Conservation (phyloP, 2,113 vertebrate species). For the Peromyscus polionotus region DNA sequence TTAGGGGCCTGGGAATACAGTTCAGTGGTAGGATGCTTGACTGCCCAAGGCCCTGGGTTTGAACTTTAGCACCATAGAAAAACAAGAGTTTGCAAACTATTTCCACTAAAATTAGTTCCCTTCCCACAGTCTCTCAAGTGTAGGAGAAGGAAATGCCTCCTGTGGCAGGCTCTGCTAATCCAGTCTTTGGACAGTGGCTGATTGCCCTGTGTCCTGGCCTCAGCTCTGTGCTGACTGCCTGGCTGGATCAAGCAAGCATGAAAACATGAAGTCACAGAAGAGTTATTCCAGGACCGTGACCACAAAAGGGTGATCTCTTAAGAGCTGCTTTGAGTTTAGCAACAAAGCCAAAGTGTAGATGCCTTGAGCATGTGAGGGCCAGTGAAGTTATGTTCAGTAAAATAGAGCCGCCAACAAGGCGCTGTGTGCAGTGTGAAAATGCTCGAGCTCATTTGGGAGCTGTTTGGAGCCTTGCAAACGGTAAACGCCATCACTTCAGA, state of each 20-base stretch:
- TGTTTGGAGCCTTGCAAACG: neutral
- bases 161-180: neutral
- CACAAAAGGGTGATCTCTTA: neutral
- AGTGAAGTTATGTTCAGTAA: neutral
- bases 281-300: neutral
- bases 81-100: slow-evolving; percentile 37
- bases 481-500: neutral
- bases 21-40: neutral
- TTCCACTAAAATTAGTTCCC: slow-evolving; percentile 10
- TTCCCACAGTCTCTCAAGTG: neutral
- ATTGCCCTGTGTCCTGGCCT: neutral
- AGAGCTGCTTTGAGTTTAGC: slow-evolving; percentile 44
- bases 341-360: slow-evolving; percentile 9
- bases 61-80: neutral
- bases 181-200: neutral
- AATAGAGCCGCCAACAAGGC: neutral
- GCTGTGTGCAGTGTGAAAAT: neutral
- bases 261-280: slow-evolving; percentile 25
- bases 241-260: neutral
- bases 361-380: no score
- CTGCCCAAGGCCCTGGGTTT: neutral
- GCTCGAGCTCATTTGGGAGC: no score
- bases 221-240: neutral
- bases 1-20: neutral
- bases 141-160: slow-evolving; percentile 5